phyloP scores from a whole-genome alignment of 2,888 invertebrate species.

The Heliothis peltigera region DNA sequence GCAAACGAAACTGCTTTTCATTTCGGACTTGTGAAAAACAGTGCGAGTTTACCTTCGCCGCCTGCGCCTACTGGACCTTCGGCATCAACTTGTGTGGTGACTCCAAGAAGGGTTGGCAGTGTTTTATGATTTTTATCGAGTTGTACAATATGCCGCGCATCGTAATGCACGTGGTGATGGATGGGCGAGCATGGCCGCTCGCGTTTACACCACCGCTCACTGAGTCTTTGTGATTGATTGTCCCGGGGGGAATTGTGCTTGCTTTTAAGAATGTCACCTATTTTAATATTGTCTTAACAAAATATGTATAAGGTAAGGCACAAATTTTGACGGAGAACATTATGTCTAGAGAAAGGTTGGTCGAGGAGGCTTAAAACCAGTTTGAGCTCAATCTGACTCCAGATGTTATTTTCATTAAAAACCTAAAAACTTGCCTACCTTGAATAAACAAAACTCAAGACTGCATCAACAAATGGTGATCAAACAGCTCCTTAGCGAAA shows the following conservation, averaged over 20 bases:
- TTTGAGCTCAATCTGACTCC: too few species aligned
- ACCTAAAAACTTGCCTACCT: too few species aligned
- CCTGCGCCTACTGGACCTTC: constrained; percentile 17
- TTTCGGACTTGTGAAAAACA: too few species aligned
- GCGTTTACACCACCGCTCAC: constrained; percentile 25
- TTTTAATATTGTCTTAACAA: too few species aligned
- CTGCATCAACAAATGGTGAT: not conserved
- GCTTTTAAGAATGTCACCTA: constrained; percentile 26
- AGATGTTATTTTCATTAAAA: too few species aligned
- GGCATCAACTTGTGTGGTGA: not conserved
- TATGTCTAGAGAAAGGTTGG: too few species aligned
- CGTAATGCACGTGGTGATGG: constrained; percentile 56
- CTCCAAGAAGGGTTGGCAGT: constrained; percentile 42
- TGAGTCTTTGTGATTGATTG: constrained; percentile 58
- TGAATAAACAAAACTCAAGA: too few species aligned
- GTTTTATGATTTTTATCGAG: constrained; percentile 63
- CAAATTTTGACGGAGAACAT: too few species aligned
- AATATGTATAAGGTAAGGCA: too few species aligned
- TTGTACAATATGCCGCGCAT: constrained; percentile 55
- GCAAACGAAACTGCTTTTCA: too few species aligned
- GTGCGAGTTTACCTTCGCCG: not conserved
- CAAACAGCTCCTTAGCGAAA: constrained; percentile 14
- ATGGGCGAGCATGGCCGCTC: constrained; percentile 39
- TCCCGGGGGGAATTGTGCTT: constrained; percentile 24
- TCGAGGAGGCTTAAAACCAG: too few species aligned